Evolutionary conservation across 2,888 invertebrate species (phyloP), one percentile per base, ranked within the genome.

Genomic region (Eudasyphora cyanicolor): DNA sequence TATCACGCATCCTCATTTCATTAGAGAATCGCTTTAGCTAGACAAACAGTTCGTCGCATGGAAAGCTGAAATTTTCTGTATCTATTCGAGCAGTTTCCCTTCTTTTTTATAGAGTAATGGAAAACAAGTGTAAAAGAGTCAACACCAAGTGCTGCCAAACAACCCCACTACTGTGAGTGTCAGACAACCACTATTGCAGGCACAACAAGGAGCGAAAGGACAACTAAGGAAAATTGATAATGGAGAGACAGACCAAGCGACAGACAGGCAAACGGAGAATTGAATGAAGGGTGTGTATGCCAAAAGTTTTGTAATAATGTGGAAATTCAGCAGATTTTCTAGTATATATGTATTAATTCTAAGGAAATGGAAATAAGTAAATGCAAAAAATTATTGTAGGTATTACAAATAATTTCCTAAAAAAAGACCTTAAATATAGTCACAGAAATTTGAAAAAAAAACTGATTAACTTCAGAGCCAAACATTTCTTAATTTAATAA

Each of bases 121-220:
- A 19, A 64, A 64, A 64, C 64, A 67, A 67, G 67, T 67, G 38
- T 14, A 67, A 67, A 67, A 67, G 67, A 67, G 67, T 67, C 67
- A 67, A 67, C 67, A 67, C 42, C 67, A 67, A 67, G 67, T 67
- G 67, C 24, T 67, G 67, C 42, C 42, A 67, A 67, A 67, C 67
- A 42, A 67, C 67, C 67, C 35, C 67, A 12, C 35, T 67, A 42
- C 42, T 12, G 14, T 14, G 21, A 67, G 14, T 60, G 57, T 14
- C 21, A 57, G 21, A 29, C 60, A 67, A 67, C 67, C 67, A 67
- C 67, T 35, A 67, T 35, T 67, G 1, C 24, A 24, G 19, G 24
- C 38, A 67, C 7, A n/a, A 21, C 29, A 27, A 2, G 10, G 27
- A 62, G 29, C 38, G 1, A 57, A 57, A 24, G 67, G 14, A 24